Evolutionary conservation across 2,113 vertebrate genomes (phyloP).

Genomic region (Alces alces): DNA sequence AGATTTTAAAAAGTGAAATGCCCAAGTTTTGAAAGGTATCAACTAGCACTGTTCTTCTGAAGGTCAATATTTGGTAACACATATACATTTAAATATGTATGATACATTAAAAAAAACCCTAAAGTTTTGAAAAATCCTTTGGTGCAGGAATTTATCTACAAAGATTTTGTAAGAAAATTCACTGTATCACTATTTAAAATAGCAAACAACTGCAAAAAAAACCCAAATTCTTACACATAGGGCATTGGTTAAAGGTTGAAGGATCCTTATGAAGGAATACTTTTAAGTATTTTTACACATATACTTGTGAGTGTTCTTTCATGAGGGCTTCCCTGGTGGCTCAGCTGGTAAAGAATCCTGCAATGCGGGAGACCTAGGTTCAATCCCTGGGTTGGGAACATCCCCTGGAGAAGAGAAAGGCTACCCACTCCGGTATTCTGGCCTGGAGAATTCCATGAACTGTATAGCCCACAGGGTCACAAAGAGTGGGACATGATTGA

Average conservation of each 20-base stretch:
- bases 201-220: background rate
- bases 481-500: background rate
- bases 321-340: background rate
- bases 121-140: background rate
- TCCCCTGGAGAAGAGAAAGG: background rate
- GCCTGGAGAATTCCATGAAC: background rate
- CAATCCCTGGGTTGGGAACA: background rate
- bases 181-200: background rate
- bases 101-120: background rate
- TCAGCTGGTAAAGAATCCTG: background rate
- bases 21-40: background rate
- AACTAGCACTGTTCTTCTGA: background rate
- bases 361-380: background rate
- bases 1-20: background rate
- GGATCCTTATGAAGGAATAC: background rate
- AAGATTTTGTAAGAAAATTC: slow-evolving; percentile 22
- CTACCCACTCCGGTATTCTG: background rate
- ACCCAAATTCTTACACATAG: background rate
- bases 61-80: background rate
- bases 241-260: background rate
- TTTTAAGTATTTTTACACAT: background rate
- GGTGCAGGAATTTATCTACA: background rate
- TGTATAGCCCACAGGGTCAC: background rate
- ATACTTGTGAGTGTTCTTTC: background rate
- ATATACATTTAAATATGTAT: background rate